Percentiles rank a stretch among this genome's conserved stretches.
These are phyloP conservation scores for Scyliorhinus canicula DNA, from an alignment of 2,797 vertebrate genomes.

Conservation along the genomic window DNA sequence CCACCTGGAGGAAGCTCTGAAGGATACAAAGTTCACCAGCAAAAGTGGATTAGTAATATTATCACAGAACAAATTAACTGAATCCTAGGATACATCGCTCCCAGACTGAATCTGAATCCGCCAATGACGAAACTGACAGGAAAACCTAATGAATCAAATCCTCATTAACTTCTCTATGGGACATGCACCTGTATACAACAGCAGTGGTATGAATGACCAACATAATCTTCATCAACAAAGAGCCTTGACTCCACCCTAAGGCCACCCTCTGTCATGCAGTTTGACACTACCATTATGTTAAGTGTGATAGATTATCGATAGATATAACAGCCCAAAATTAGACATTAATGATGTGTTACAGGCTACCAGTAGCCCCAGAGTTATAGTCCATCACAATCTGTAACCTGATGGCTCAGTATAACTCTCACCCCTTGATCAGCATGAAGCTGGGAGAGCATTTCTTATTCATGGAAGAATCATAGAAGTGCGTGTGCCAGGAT, in stretches of 20 bases:
- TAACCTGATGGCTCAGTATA: not conserved
- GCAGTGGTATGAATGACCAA: not conserved
- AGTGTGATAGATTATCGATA: not conserved
- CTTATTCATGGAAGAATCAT: not conserved
- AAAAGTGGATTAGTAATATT: not conserved
- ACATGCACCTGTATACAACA: not conserved
- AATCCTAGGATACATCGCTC: not conserved
- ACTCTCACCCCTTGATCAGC: not conserved
- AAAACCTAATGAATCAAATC: not conserved
- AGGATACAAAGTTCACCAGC: not conserved
- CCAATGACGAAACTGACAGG: not conserved
- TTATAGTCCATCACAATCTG: not conserved
- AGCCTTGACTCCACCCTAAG: no score
- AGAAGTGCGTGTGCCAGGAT: not conserved
- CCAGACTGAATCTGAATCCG: not conserved
- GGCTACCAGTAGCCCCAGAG: not conserved
- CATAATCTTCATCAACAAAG: no score
- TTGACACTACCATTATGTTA: not conserved
- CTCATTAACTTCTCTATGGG: not conserved
- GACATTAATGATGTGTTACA: not conserved
- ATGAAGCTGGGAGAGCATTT: not conserved
- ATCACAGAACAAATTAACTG: not conserved
- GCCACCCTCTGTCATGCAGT: not conserved
- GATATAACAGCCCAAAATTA: not conserved
- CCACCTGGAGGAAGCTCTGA: not conserved